A percentile compares a stretch with the other conserved stretches of the same genome.
Conservation (phyloP, 2,113 vertebrate genomes). For the Gymnogyps californianus region DNA sequence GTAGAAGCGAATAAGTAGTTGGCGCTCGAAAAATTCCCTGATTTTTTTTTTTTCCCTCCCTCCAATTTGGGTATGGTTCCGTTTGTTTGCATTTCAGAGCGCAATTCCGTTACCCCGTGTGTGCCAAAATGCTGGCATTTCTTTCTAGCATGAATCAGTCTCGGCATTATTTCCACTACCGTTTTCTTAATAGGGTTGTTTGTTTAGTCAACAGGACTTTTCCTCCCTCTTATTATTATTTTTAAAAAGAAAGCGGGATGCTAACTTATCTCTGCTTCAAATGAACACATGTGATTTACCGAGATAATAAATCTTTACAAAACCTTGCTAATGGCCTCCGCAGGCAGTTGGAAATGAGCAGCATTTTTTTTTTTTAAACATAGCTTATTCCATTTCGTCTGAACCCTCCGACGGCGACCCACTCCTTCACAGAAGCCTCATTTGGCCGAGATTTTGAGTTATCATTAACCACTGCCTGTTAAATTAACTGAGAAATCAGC, state of each 20-base stretch:
- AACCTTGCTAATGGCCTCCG: conserved; percentile 29
- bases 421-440: neutral
- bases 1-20: neutral
- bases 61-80: neutral
- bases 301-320: conserved; percentile 41
- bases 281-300: conserved; percentile 15
- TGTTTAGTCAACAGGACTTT: conserved; percentile 6
- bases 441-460: conserved; percentile 16
- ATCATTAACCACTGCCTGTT: conserved; percentile 33
- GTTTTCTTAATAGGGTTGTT: neutral
- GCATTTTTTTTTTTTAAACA: neutral
- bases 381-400: neutral
- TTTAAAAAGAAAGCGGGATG: neutral
- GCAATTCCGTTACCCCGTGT: neutral
- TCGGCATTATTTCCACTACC: neutral
- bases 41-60: fast-evolving
- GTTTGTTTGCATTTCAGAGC: conserved; percentile 26
- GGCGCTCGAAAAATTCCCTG: neutral
- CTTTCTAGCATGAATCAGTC: neutral
- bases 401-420: neutral
- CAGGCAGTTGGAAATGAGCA: conserved; percentile 22
- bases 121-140: neutral
- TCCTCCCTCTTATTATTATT: neutral
- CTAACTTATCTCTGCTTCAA: neutral
- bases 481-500: conserved; percentile 48